Percentiles rank a stretch among this genome's conserved stretches.
These are phyloP conservation scores for Cyprinodon brontotheroides DNA, from an alignment of 2,113 vertebrate species.

Conservation along the genomic window DNA sequence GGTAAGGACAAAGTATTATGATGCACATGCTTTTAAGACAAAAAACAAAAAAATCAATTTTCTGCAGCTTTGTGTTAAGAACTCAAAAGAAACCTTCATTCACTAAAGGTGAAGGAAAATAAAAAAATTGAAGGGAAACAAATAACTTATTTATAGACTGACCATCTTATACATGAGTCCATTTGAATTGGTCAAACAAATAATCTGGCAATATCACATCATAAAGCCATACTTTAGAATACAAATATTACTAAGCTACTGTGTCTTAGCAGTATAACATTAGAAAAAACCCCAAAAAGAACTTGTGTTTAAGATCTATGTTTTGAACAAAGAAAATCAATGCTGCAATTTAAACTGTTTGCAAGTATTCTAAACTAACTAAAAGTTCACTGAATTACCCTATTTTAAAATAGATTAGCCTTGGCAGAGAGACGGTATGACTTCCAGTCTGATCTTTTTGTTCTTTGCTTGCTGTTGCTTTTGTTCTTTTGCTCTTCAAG, in stretches of 20 bases:
- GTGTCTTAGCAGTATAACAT: background rate
- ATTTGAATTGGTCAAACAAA: background rate
- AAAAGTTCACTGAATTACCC: too few relatives aligned
- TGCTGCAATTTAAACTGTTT: too few relatives aligned
- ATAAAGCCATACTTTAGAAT: background rate
- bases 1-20: slow-evolving; percentile 39
- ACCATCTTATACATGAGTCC: background rate
- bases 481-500: too few relatives aligned
- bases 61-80: slow-evolving; percentile 31
- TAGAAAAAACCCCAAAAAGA: background rate
- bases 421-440: too few relatives aligned
- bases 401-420: too few relatives aligned
- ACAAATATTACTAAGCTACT: too few relatives aligned
- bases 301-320: background rate
- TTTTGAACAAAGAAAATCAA: too few relatives aligned
- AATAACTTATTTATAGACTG: background rate
- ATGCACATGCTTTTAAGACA: slow-evolving; percentile 39
- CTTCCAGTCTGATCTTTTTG: too few relatives aligned
- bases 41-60: slow-evolving; percentile 51
- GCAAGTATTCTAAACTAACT: too few relatives aligned
- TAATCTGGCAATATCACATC: background rate
- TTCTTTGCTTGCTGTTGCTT: too few relatives aligned
- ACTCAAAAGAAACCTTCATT: slow-evolving; percentile 23
- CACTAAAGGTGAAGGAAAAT: background rate
- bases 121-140: background rate